phyloP scores from a whole-genome alignment of 2,797 vertebrate genomes.

The Podarcis lilfordi region DNA sequence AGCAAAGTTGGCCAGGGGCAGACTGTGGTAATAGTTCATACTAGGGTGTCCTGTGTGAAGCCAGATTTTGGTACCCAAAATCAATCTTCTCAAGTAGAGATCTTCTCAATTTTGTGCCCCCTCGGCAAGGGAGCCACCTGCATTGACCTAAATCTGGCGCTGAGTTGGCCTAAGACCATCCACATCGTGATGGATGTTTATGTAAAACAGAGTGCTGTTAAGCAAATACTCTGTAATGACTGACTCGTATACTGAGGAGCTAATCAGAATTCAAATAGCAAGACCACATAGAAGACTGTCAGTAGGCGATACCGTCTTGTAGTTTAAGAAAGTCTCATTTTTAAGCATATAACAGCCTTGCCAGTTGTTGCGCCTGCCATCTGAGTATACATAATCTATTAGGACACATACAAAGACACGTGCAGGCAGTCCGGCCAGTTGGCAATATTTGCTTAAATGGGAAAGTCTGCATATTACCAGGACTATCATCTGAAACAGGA shows the following conservation, averaged over 20 bases:
- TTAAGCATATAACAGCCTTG: not conserved
- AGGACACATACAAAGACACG: not conserved
- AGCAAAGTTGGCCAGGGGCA: no score
- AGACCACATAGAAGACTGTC: not conserved
- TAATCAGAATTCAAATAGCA: not conserved
- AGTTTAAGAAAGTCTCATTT: not conserved
- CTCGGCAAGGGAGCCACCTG: not conserved
- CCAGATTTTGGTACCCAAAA: not conserved
- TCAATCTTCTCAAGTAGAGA: not conserved
- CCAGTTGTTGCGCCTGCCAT: not conserved
- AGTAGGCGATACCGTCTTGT: not conserved
- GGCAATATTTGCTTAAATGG: not conserved
- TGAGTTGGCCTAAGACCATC: not conserved
- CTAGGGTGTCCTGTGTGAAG: not conserved
- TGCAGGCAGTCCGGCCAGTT: not conserved
- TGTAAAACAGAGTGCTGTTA: not conserved
- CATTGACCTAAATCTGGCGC: not conserved
- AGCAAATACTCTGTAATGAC: not conserved
- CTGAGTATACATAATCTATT: not conserved
- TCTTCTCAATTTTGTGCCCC: not conserved
- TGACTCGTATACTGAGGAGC: not conserved
- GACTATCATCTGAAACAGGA: not conserved
- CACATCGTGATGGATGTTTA: no score
- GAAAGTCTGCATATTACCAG: not conserved
- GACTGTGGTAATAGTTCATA: not conserved